phyloP scores from a whole-genome alignment of 2,888 invertebrate genomes.

The Cephus nigrinus region DNA sequence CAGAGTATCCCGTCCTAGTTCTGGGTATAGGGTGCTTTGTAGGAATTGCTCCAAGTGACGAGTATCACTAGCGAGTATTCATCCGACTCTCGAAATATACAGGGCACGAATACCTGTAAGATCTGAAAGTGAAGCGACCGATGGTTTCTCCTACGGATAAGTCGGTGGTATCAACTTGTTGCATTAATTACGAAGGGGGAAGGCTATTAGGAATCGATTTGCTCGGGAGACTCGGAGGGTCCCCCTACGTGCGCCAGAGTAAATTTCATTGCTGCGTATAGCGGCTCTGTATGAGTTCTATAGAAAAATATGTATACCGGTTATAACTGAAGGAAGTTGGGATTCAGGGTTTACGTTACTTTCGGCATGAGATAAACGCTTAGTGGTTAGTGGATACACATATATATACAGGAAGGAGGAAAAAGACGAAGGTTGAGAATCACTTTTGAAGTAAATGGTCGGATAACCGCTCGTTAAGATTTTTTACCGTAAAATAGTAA shows the following conservation, averaged over 20 bases:
- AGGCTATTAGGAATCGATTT: conserved; percentile 65
- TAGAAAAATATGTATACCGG: neutral
- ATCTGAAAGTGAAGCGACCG: neutral
- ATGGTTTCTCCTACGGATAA: conserved; percentile 44
- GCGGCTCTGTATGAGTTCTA: neutral
- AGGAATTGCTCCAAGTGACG: neutral
- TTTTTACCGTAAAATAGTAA: neutral
- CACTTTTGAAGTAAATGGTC: neutral
- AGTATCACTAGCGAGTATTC: neutral
- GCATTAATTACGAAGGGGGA: conserved; percentile 63
- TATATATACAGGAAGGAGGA: neutral
- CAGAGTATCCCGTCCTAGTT: neutral
- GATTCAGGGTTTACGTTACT: too few species aligned
- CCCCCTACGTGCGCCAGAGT: neutral
- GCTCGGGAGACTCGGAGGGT: conserved; percentile 37
- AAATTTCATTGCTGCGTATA: neutral
- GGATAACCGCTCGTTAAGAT: neutral
- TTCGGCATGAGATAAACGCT: too few species aligned
- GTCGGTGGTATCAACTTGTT: conserved; percentile 66
- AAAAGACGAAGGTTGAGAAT: neutral
- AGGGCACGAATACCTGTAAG: neutral
- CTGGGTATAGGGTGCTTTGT: neutral
- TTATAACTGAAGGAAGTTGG: too few species aligned
- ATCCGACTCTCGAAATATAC: neutral
- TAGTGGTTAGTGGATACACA: too few species aligned